Percentiles rank a stretch among this genome's conserved stretches.
Conservation (phyloP, 92 coral and sea anemone genomes). For the Phymanthus crucifer region DNA sequence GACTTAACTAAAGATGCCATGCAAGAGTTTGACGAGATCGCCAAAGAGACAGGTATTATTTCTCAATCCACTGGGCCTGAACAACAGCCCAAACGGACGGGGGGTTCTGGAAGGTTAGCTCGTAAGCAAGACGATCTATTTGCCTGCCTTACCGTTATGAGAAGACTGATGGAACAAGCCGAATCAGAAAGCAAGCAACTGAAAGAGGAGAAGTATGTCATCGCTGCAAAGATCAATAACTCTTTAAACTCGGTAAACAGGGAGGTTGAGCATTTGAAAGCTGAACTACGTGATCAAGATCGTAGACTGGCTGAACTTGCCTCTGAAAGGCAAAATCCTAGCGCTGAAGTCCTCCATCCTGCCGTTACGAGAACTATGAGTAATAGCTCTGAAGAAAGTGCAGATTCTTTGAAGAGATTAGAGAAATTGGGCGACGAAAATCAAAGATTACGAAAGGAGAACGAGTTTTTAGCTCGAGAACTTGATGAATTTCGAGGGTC, state of each 20-base stretch:
- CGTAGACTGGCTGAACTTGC: constrained; percentile 81
- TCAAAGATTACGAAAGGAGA: constrained; percentile 78
- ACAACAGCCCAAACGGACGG: constrained; percentile 63
- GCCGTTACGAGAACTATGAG: constrained; percentile 14
- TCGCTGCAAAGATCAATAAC: constrained; percentile 86
- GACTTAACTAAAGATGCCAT: constrained; percentile 65
- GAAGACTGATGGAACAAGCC: constrained; percentile 96
- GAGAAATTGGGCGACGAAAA: constrained; percentile 69
- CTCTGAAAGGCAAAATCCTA: constrained; percentile 18
- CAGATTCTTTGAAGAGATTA: constrained; percentile 37
- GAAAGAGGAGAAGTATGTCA: constrained; percentile 86
- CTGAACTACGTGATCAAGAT: constrained; percentile 93
- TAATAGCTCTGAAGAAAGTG: constrained; percentile 30
- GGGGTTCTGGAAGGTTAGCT: constrained; percentile 69
- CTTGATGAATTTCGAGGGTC: constrained; percentile 79
- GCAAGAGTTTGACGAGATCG: constrained; percentile 62
- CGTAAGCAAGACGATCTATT: constrained; percentile 87
- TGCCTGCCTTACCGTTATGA: constrained; percentile 91
- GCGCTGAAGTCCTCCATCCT: constrained; percentile 7
- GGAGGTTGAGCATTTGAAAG: constrained; percentile 90
- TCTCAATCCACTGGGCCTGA: constrained; percentile 59
- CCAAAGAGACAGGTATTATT: constrained; percentile 72
- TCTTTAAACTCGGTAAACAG: constrained; percentile 91
- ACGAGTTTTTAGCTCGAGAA: constrained; percentile 65
- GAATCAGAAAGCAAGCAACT: constrained; percentile 92